These are phyloP conservation scores for Rhodinocichla rosea DNA, from an alignment of 2,113 vertebrate species.

Conservation along the genomic window DNA sequence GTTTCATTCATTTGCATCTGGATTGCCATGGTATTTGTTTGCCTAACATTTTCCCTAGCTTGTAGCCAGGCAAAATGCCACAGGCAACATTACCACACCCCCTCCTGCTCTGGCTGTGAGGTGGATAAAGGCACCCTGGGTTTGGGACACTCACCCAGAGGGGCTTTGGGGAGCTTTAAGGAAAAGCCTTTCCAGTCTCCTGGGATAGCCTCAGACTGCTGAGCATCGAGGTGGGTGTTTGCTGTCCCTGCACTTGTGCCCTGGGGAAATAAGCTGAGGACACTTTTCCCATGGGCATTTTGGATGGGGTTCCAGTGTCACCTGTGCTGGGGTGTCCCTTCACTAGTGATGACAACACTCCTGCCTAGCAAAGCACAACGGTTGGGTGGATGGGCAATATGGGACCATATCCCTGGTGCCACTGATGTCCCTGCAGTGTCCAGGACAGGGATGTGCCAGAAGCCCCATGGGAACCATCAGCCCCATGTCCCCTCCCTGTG, in stretches of 20 bases:
- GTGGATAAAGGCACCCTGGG: not conserved
- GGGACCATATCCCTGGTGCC: not conserved
- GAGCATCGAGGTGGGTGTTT: not conserved
- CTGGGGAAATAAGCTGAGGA: not conserved
- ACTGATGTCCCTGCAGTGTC: not conserved
- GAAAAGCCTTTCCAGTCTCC: not conserved
- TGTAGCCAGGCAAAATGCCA: not conserved
- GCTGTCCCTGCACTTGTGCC: not conserved
- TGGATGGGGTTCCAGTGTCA: not conserved
- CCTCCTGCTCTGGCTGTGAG: not conserved
- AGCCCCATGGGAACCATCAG: not conserved
- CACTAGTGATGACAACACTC: accelerated
- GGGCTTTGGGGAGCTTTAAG: not conserved
- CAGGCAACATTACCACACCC: not conserved
- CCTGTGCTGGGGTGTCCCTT: not conserved
- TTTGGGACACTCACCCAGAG: not conserved
- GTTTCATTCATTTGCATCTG: not conserved
- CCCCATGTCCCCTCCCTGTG: accelerated
- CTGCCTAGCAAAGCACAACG: accelerated
- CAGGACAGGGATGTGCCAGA: not conserved
- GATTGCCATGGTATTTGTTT: not conserved
- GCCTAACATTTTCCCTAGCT: not conserved
- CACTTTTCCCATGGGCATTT: not conserved
- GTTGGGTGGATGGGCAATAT: accelerated
- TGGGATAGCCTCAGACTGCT: not conserved